Evolutionary conservation across 1,140 invertebrate genomes (phyloP).

Genomic region (Leptestheria dahalacensis): DNA sequence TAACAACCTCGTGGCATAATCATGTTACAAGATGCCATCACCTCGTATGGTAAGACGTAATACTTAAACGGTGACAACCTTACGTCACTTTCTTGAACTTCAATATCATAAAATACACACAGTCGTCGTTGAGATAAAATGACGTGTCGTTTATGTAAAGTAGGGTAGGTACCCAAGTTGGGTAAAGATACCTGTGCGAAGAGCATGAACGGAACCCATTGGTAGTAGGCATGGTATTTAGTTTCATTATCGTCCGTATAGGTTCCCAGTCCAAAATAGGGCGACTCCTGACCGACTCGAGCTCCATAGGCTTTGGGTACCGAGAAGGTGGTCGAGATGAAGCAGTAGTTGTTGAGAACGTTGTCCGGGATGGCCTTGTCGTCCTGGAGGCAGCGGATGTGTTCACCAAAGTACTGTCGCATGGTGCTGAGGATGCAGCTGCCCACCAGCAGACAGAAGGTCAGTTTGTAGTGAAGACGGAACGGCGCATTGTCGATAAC

Average conservation of each 20-base stretch:
- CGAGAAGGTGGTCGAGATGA: slow-evolving; percentile 78
- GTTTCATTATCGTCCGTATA: slow-evolving; percentile 28
- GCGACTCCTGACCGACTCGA: slow-evolving; percentile 21
- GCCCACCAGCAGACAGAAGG: slow-evolving; percentile 35
- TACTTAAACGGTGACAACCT: too few relatives aligned
- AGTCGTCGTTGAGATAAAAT: too few relatives aligned
- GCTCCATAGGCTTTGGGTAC: slow-evolving; percentile 33
- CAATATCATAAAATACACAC: too few relatives aligned
- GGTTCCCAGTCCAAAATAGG: slow-evolving; percentile 29
- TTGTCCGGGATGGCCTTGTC: slow-evolving; percentile 24
- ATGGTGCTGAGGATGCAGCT: slow-evolving; percentile 36
- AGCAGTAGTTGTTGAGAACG: slow-evolving; percentile 77
- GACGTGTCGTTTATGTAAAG: too few relatives aligned
- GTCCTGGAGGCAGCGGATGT: slow-evolving; percentile 31
- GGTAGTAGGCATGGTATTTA: slow-evolving; percentile 57
- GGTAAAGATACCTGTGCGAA: slow-evolving; percentile 84
- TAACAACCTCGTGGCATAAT: too few relatives aligned
- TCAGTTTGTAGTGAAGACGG: slow-evolving; percentile 36
- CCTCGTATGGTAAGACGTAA: too few relatives aligned
- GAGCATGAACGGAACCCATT: slow-evolving; percentile 85
- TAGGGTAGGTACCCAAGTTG: too few relatives aligned
- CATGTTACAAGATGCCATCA: too few relatives aligned
- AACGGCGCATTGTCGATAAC: slow-evolving; percentile 33
- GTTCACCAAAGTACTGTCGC: slow-evolving; percentile 36
- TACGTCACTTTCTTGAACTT: too few relatives aligned